These are phyloP conservation scores for Melanocharis versteri DNA, from an alignment of 2,113 vertebrate species.

Conservation along the genomic window DNA sequence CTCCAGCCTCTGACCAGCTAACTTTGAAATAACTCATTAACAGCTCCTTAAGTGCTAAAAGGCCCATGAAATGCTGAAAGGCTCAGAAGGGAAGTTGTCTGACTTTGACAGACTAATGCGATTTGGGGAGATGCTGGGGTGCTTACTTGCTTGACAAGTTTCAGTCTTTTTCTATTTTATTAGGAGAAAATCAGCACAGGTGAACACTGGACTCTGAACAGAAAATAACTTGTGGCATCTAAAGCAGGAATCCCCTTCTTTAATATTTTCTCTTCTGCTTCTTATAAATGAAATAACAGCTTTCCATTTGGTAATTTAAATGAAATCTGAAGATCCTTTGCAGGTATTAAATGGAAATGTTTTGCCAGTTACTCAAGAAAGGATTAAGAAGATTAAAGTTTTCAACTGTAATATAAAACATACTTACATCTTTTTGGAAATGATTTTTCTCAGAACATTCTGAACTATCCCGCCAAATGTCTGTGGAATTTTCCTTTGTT, in stretches of 20 bases:
- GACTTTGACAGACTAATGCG: not conserved
- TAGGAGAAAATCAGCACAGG: not conserved
- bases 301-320: not conserved
- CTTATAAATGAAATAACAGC: not conserved
- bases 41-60: not conserved
- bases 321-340: not conserved
- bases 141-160: not conserved
- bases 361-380: not conserved
- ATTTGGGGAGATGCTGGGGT: not conserved
- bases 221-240: not conserved
- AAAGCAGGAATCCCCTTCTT: not conserved
- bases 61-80: not conserved
- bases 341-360: not conserved
- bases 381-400: conserved; percentile 27
- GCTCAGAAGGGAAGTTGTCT: not conserved
- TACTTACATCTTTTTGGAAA: conserved; percentile 80
- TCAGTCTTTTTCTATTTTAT: not conserved
- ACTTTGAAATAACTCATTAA: not conserved
- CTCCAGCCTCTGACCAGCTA: not conserved
- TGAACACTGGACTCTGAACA: not conserved
- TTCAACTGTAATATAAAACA: not conserved
- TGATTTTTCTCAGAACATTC: conserved; percentile 79
- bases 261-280: not conserved
- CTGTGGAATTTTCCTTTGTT: conserved; percentile 78
- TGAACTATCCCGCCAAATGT: conserved; percentile 83